Percentiles rank a stretch among this genome's conserved stretches.
These are phyloP conservation scores for Conchocele bisecta DNA, from an alignment of 2,888 invertebrate species.

Conservation along the genomic window DNA sequence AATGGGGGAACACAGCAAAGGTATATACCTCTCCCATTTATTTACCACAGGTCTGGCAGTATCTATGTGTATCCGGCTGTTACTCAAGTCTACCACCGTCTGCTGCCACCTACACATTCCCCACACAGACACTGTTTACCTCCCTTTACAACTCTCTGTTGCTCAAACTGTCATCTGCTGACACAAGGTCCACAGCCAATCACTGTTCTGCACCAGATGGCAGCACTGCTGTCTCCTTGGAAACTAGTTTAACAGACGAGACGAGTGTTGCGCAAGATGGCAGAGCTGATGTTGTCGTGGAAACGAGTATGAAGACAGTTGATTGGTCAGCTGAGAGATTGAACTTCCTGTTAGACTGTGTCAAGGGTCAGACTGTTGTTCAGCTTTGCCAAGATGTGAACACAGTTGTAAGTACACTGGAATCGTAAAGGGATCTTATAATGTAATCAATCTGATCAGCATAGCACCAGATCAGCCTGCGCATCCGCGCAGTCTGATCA, in stretches of 20 bases:
- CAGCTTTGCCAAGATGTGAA: conserved; percentile 19
- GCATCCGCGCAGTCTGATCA: no score
- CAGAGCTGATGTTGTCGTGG: not conserved
- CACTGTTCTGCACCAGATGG: no score
- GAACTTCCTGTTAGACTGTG: conserved; percentile 25
- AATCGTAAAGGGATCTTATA: no score
- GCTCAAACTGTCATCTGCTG: no score
- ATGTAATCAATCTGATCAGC: no score
- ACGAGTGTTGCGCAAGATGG: no score
- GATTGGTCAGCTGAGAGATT: conserved; percentile 31
- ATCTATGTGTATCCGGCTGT: conserved; percentile 54
- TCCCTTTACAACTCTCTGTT: conserved; percentile 57
- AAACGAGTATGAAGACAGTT: not conserved
- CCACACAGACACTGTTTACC: conserved; percentile 46
- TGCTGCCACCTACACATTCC: not conserved
- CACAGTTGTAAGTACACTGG: conserved; percentile 20
- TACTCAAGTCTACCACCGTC: conserved; percentile 35
- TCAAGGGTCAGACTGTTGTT: conserved; percentile 18
- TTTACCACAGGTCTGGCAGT: conserved; percentile 47
- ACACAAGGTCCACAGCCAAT: no score
- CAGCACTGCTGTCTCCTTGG: no score
- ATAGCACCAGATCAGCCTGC: no score
- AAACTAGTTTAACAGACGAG: no score
- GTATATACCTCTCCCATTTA: no score
- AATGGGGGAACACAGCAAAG: no score